These are phyloP conservation scores for Elymnias hypermnestra DNA, from an alignment of 1,140 invertebrate species.

Conservation along the genomic window DNA sequence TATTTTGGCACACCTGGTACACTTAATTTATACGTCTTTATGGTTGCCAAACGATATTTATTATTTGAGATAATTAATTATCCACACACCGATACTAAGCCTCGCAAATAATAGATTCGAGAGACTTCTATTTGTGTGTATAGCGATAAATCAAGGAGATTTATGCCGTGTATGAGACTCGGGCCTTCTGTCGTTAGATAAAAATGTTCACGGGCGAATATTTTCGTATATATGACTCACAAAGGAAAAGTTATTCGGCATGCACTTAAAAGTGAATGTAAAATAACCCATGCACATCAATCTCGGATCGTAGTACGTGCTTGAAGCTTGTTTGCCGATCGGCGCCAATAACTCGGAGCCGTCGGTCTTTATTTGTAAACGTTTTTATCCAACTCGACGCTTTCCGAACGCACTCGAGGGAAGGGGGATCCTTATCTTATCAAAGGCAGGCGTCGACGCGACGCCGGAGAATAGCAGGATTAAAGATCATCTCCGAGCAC, in stretches of 20 bases:
- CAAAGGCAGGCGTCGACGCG: slow-evolving; percentile 42
- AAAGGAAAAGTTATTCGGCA: slow-evolving; percentile 11
- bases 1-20: slow-evolving; percentile 33
- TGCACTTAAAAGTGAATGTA: slow-evolving; percentile 31
- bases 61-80: slow-evolving; percentile 22
- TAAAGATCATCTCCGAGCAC: slow-evolving; percentile 18
- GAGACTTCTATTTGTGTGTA: slow-evolving; percentile 1
- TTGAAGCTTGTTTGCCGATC: slow-evolving; percentile 32
- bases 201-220: slow-evolving; percentile 6
- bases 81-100: slow-evolving; percentile 11
- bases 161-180: neutral
- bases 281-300: slow-evolving; percentile 27
- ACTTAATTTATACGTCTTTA: slow-evolving; percentile 19
- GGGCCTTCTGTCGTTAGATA: slow-evolving; percentile 5
- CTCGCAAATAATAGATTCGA: slow-evolving; percentile 9
- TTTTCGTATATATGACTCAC: slow-evolving; percentile 10
- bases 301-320: slow-evolving; percentile 19
- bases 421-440: slow-evolving; percentile 52
- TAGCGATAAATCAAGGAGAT: slow-evolving; percentile 7
- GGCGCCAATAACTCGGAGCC: slow-evolving; percentile 34
- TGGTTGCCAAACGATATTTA: slow-evolving; percentile 20
- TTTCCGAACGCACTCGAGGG: slow-evolving; percentile 27
- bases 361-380: slow-evolving; percentile 49
- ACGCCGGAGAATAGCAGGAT: slow-evolving; percentile 34
- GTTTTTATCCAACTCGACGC: slow-evolving; percentile 33